Conservation (phyloP, 2,888 invertebrate species). For the Biston stratarius region DNA sequence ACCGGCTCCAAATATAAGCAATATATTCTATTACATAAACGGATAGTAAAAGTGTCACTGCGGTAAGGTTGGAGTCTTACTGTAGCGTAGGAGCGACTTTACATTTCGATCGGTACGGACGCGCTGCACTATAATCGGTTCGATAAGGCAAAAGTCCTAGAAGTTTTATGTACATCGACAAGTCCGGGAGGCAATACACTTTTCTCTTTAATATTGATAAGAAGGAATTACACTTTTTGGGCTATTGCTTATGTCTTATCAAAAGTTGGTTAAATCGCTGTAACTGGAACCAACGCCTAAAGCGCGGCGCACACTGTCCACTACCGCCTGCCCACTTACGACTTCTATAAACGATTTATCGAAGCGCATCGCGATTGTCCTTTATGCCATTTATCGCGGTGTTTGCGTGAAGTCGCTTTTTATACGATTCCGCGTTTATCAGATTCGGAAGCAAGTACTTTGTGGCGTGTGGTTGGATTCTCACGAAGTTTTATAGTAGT, state of each 20-base stretch:
- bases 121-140: no score
- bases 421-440: constrained; percentile 23
- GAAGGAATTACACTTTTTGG: no score
- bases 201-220: no score
- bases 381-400: constrained; percentile 34
- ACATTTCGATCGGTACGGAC: no score
- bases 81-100: constrained; percentile 5
- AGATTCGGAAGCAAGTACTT: constrained; percentile 21
- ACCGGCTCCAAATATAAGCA: constrained; percentile 52
- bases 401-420: constrained; percentile 25
- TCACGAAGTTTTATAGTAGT: constrained; percentile 12
- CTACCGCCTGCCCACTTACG: constrained; percentile 34
- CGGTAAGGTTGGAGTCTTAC: constrained; percentile 46
- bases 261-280: neutral
- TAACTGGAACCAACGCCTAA: constrained; percentile 6
- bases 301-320: constrained; percentile 20
- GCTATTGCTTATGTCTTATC: no score
- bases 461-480: constrained; percentile 14
- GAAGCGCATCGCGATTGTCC: constrained; percentile 42
- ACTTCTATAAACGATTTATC: constrained; percentile 48
- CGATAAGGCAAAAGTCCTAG: no score
- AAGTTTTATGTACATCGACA: no score
- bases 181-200: no score
- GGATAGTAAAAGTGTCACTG: constrained; percentile 55
- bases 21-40: constrained; percentile 55